Percentiles rank a stretch among this genome's conserved stretches.
Evolutionary conservation across 2,797 vertebrate species (phyloP).

Genomic region (Eidolon dupreanum): DNA sequence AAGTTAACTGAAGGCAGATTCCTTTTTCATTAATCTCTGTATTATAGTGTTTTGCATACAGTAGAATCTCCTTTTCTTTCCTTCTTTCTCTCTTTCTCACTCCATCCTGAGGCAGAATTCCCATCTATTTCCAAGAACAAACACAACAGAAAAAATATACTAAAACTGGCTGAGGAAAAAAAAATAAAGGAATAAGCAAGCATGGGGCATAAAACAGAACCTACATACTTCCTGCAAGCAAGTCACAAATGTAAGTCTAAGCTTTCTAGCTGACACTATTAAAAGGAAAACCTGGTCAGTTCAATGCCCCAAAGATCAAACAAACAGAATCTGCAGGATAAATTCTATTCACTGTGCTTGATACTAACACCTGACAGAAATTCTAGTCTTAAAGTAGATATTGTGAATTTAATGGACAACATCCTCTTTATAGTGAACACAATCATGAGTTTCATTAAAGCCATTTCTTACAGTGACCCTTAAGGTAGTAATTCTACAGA

Average conservation of each 20-base stretch:
- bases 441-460: neutral
- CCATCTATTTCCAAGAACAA: neutral
- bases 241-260: neutral
- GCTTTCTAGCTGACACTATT: neutral
- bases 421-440: neutral
- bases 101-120: neutral
- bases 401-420: conserved; percentile 18
- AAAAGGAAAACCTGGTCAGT: conserved; percentile 9
- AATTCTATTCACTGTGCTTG: neutral
- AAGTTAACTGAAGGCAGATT: neutral
- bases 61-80: neutral
- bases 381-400: conserved; percentile 37
- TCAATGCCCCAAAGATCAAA: conserved; percentile 9
- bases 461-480: conserved; percentile 50
- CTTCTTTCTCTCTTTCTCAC: neutral
- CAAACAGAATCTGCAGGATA: neutral
- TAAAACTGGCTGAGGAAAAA: neutral
- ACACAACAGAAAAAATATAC: neutral
- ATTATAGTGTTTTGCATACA: neutral
- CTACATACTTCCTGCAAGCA: neutral
- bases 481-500: conserved; percentile 47
- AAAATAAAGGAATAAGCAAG: neutral
- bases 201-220: neutral
- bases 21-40: neutral
- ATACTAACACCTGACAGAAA: conserved; percentile 45